These are phyloP conservation scores for Brachyptera risi DNA, from an alignment of 2,888 invertebrate genomes.

Conservation along the genomic window DNA sequence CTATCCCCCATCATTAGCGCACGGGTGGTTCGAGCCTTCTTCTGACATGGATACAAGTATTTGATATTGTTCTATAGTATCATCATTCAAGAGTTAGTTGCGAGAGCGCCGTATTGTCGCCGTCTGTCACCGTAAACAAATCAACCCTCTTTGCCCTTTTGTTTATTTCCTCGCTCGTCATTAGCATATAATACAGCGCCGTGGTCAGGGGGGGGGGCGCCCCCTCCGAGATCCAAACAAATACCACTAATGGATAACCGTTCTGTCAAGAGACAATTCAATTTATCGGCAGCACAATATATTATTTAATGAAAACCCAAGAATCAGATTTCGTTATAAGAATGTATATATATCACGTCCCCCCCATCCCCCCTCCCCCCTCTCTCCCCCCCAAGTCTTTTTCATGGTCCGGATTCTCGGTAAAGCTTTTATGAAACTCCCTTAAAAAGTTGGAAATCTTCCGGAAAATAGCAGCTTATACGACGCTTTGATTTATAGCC, in stretches of 20 bases:
- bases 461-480: background rate
- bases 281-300: background rate
- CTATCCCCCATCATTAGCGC: too few species aligned
- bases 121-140: conserved; percentile 3
- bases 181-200: background rate
- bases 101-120: background rate
- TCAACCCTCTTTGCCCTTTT: background rate
- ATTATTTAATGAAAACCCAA: background rate
- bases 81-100: background rate
- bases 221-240: background rate
- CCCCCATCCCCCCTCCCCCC: too few species aligned
- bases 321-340: background rate
- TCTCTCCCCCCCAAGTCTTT: background rate
- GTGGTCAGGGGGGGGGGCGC: background rate
- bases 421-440: background rate
- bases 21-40: too few species aligned
- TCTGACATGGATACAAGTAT: too few species aligned
- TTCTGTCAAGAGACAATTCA: background rate
- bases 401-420: background rate
- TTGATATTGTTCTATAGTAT: background rate
- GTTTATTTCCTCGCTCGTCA: background rate
- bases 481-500: background rate
- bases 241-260: conserved; percentile 2
- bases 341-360: background rate
- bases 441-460: background rate